Evolutionary conservation across 1,140 invertebrate species (phyloP).

Genomic region (Chironomus tepperi): DNA sequence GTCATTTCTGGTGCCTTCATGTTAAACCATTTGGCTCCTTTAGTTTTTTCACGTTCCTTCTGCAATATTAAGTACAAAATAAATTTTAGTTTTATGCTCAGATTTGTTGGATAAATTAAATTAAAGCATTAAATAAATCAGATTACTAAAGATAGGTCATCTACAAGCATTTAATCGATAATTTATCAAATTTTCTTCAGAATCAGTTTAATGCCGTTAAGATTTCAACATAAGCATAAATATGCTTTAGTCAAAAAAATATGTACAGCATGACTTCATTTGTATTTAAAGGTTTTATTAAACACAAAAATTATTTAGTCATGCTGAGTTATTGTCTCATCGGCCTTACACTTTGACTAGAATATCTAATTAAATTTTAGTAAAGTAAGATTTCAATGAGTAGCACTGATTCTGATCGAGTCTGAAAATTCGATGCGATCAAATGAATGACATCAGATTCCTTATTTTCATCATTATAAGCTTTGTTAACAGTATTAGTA

Average conservation of each 20-base stretch:
- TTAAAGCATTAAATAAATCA: conserved; percentile 28
- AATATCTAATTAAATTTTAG: conserved; percentile 28
- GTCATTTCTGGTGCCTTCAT: conserved; percentile 80
- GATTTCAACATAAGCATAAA: conserved; percentile 31
- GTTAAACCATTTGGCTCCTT: conserved; percentile 79
- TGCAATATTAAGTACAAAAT: conserved; percentile 32
- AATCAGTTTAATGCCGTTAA: conserved; percentile 29
- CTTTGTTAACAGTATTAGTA: not conserved
- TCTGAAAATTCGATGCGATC: not conserved
- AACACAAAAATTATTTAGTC: not conserved
- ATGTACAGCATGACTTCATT: not conserved
- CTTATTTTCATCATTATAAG: not conserved
- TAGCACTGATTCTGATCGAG: conserved; percentile 40
- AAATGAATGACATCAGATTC: not conserved
- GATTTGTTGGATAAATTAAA: no score
- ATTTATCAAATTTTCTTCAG: conserved; percentile 28
- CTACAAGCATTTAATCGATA: not conserved
- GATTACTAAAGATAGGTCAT: conserved; percentile 37
- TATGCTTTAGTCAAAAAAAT: conserved; percentile 11
- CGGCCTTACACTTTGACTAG: conserved; percentile 37
- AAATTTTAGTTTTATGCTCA: conserved; percentile 16
- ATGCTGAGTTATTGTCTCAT: conserved; percentile 32
- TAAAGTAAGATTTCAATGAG: conserved; percentile 40
- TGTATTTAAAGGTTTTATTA: not conserved
- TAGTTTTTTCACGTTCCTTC: conserved; percentile 61